Evolutionary conservation across 1,140 invertebrate genomes (phyloP).

Genomic region (Calosoma granatense): DNA sequence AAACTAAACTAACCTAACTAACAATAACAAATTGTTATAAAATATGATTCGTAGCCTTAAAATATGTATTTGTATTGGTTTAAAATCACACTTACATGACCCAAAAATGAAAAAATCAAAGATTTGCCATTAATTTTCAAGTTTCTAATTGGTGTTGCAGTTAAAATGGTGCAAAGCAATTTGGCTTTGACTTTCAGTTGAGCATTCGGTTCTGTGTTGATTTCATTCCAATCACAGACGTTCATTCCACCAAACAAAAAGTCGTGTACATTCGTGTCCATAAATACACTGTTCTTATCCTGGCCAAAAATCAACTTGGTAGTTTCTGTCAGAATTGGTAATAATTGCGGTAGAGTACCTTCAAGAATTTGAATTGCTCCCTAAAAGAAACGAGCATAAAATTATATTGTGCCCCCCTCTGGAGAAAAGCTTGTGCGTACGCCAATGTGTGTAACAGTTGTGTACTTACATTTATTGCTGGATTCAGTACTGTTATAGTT

Average conservation of each 20-base stretch:
- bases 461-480: conserved; percentile 32
- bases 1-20: not conserved
- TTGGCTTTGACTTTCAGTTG: not conserved
- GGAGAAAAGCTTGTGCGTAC: not conserved
- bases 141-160: not conserved
- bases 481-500: conserved; percentile 31
- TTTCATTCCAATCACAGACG: not conserved
- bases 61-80: too few relatives aligned
- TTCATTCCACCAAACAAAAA: not conserved
- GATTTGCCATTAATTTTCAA: not conserved
- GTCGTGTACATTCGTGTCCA: not conserved
- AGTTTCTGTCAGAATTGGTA: too few relatives aligned
- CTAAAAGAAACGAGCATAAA: conserved; percentile 8
- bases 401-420: conserved; percentile 1
- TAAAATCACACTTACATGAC: not conserved
- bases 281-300: not conserved
- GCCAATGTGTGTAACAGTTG: not conserved
- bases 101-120: not conserved
- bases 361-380: conserved; percentile 13
- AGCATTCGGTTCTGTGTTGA: not conserved
- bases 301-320: not conserved
- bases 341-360: not conserved
- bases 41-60: too few relatives aligned
- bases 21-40: too few relatives aligned
- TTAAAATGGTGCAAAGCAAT: not conserved